Base-by-base conservation (phyloP, 2,888 invertebrate species). In the Hypolimnas misippus region DNA sequence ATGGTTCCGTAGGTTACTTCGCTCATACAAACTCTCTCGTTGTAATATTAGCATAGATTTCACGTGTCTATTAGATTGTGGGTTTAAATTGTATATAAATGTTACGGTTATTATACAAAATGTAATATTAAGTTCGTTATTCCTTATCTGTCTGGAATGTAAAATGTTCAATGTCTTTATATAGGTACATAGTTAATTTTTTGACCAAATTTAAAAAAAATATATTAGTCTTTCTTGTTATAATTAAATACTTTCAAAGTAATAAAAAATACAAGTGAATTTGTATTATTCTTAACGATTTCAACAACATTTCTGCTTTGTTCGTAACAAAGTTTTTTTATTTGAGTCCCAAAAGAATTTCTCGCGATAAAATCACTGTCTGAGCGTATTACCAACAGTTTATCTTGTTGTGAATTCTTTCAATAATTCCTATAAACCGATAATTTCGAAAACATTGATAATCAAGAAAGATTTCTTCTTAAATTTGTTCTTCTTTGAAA, bases 271-370 rank as follows among this genome's bases (percentile, higher is more conserved):
- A 19, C 44, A 12, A 12, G 3, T 8, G 19, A 19, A 44, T 19
- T n/a, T 12, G 1, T 44, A 12, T 12, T 19, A 10, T 19, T 44
- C 10, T 21, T 19, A 44, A 7, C 17, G n/a, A 35, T 0, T 35
- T 40, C 21, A 44, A 17, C 17, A 3, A 19, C 12, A 21, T 12
- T 19, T 12, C 19, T 21, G 8, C 21, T n/a, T 21, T 14, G 49
- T 29, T 7, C 1, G 25, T 25, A n/a, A 29, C 14, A 7, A 42
- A 42, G 16, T 42, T 42, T 42, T 42, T 5, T 42, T 42, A 42
- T 42, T 42, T 5, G 40, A 25, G 1, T 25, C 49, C 49, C 49
- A 14, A 49, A 25, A 49, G 49, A 29, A 25, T 29, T 25, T 14
- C 14, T 14, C 7, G 25, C 49, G n/a, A 25, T 29, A 6, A 49